phyloP scores from a whole-genome alignment of 2,797 vertebrate species.

The Microctenopoma steveboyesi region DNA sequence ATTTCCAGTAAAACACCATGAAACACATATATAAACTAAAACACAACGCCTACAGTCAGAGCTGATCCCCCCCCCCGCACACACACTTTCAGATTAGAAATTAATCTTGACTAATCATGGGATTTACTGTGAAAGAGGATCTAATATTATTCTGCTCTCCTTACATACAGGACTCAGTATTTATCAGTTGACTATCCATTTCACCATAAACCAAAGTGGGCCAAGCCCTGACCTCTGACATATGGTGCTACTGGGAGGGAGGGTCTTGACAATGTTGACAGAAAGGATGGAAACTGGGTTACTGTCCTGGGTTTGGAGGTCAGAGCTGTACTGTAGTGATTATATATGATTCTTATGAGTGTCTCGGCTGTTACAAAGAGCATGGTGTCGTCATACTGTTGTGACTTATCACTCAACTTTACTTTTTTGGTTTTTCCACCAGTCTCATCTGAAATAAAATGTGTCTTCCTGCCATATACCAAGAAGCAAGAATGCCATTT shows the following conservation, averaged over 20 bases:
- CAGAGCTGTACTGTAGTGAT: conserved; percentile 8
- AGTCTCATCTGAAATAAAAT: too few species aligned
- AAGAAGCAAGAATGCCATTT: too few species aligned
- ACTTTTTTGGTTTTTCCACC: conserved; percentile 7
- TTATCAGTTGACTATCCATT: conserved; percentile 2
- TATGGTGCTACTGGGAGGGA: conserved; percentile 48
- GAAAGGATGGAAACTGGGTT: conserved; percentile 49
- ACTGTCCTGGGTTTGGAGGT: conserved; percentile 24
- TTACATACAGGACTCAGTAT: conserved; percentile 3
- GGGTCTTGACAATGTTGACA: conserved; percentile 42
- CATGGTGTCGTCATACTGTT: conserved; percentile 1
- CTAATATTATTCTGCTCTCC: conserved; percentile 1
- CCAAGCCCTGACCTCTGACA: conserved; percentile 48
- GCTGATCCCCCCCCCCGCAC: too few species aligned
- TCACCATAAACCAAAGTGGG: conserved; percentile 52
- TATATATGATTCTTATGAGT: conserved; percentile 17
- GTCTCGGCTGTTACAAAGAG: not conserved
- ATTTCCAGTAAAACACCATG: not conserved
- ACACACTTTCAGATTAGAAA: conserved; percentile 8
- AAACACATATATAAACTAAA: too few species aligned
- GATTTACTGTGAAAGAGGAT: conserved; percentile 23
- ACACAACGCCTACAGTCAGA: too few species aligned
- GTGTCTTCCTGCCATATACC: too few species aligned
- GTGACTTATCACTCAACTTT: too few species aligned
- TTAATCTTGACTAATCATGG: conserved; percentile 38